Base-by-base conservation (phyloP, 2,888 invertebrate genomes). In the Heliconius ethilla region DNA sequence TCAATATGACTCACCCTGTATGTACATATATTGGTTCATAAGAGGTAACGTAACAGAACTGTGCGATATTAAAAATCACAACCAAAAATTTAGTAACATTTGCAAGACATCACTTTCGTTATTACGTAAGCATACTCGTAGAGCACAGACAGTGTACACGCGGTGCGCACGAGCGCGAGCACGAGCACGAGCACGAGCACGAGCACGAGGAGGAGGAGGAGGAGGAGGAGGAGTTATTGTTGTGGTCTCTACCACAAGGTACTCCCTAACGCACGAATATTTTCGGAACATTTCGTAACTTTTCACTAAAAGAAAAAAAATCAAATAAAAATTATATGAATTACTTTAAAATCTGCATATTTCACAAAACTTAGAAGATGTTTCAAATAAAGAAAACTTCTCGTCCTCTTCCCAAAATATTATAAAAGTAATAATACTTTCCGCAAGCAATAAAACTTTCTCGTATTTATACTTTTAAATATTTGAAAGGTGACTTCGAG, bases 31-130 rank as follows among this genome's bases (percentile, higher is more conserved):
- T 66, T 45, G 3, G 6, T 45, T 45, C 6, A 15, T 45, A 55
- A 55, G 55, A 55, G 18, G 9, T 9, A 22, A 55, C 55, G 22
- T 22, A 62, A 25, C 62, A n/a, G 27, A 22, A 51, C 25, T 27
- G 51, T 70, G 11, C 11, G 18, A 45, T 70, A 45, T 70, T 70
- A 13, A 62, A 13, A 22, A 22, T 15, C 29, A 45, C 66, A 33
- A 69, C 27, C 37, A 70, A 18, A 33, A 33, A 59, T 55, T 9
- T 67, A 33, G 22, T 18, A 67, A 10, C 25, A 59, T 18, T 69
- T 5, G 59, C 59, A 37, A 69, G 51, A 51, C 40, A 69, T 65
- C 7, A 65, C 59, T 69, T 63, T 70, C 75, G 40, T 63, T 62
- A 29, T 70, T 76, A 70, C 45, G n/a, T 70, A 76, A 76, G 11